These are phyloP conservation scores for Beaufortia kweichowensis DNA, from an alignment of 2,113 vertebrate species.

Conservation along the genomic window DNA sequence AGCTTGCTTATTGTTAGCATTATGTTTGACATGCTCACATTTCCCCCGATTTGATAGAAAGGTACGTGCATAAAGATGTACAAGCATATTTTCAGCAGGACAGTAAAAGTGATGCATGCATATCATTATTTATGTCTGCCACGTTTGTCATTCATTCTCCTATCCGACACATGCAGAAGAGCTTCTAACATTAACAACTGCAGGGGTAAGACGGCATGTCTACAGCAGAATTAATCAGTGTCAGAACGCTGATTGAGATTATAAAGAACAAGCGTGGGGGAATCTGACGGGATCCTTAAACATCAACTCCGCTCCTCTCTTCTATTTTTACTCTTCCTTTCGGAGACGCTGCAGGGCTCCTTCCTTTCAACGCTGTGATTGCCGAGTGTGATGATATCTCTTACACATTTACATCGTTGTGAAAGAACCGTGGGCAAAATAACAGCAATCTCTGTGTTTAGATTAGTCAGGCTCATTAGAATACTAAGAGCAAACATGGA, in stretches of 20 bases:
- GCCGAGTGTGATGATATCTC: conserved; percentile 30
- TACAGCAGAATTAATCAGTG: conserved; percentile 69
- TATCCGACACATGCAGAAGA: conserved; percentile 59
- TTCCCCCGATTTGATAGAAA: neutral
- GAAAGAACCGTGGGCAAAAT: conserved; percentile 24
- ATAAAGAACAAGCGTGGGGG: conserved; percentile 48
- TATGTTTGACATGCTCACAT: conserved; percentile 28
- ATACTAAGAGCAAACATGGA: neutral
- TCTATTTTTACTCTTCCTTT: conserved; percentile 16
- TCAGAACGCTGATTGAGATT: conserved; percentile 51
- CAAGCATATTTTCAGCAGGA: neutral
- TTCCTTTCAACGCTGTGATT: conserved; percentile 21
- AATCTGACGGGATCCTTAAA: conserved; percentile 23
- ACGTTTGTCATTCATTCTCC: conserved; percentile 58
- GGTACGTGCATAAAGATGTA: too few relatives aligned
- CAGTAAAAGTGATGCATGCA: conserved; percentile 56
- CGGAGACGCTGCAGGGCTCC: neutral
- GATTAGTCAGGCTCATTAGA: conserved; percentile 21
- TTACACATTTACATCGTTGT: conserved; percentile 9
- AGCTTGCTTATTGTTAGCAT: neutral
- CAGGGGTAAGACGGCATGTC: conserved; percentile 53
- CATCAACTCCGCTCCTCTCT: neutral
- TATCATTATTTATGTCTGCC: conserved; percentile 63
- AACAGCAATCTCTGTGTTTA: conserved; percentile 10
- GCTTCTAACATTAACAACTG: conserved; percentile 48